Conservation (phyloP, 2,888 invertebrate species). For the Odontothrips loti region DNA sequence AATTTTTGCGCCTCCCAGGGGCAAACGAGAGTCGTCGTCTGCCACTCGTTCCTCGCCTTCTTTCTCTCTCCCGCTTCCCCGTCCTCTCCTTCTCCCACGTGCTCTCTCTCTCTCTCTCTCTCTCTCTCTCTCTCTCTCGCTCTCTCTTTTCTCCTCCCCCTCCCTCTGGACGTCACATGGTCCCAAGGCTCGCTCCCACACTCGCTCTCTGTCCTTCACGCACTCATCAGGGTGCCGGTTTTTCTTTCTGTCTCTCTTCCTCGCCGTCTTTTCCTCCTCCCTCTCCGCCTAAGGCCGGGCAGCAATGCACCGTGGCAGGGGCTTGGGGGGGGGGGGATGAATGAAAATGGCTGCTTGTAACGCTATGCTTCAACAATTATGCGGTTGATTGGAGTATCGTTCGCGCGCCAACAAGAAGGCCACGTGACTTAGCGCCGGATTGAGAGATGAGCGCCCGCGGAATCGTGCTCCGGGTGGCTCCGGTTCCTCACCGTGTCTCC, state of each 20-base stretch:
- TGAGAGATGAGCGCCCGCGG: no score
- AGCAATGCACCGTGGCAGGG: background rate
- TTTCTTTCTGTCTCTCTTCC: background rate
- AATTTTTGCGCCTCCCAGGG: slow-evolving; percentile 12
- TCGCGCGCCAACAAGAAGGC: no score
- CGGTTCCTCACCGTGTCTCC: no score
- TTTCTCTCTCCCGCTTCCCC: background rate
- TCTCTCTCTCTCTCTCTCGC: background rate
- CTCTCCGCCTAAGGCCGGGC: background rate
- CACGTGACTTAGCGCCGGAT: no score
- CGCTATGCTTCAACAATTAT: no score
- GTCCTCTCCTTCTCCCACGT: background rate
- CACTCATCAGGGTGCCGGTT: background rate
- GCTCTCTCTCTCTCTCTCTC: background rate
- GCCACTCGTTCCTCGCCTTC: background rate
- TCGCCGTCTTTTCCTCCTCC: no score
- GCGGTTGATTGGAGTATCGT: no score
- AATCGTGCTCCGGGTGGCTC: no score
- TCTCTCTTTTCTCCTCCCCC: background rate
- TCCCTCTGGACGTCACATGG: background rate
- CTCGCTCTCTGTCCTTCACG: background rate
- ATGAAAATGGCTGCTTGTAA: no score
- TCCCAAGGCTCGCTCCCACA: no score
- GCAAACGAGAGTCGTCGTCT: slow-evolving; percentile 5
- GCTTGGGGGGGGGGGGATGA: background rate